Evolutionary conservation across 2,797 vertebrate genomes (phyloP).

Genomic region (Diplodus sargus): DNA sequence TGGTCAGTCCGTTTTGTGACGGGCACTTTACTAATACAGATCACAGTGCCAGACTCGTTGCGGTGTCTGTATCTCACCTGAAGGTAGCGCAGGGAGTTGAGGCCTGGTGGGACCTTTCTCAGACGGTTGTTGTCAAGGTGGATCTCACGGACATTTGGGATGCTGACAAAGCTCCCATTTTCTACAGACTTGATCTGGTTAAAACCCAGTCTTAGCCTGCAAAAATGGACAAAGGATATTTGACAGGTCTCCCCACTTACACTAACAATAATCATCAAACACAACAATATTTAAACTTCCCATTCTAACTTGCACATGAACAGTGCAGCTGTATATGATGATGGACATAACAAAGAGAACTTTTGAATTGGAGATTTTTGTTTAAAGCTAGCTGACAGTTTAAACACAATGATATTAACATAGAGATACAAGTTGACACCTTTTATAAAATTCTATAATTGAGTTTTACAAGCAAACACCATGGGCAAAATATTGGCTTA

Average conservation of each 20-base stretch:
- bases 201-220: conserved; percentile 92
- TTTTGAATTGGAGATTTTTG: no score
- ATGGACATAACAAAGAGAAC: not conserved
- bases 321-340: not conserved
- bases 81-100: conserved; percentile 91
- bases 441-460: no score
- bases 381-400: no score
- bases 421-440: no score
- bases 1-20: not conserved
- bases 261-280: not conserved
- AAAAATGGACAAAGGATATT: conserved; percentile 43
- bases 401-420: no score
- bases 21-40: not conserved
- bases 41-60: not conserved
- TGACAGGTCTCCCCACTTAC: not conserved
- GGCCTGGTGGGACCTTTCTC: conserved; percentile 91
- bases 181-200: conserved; percentile 96
- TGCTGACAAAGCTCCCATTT: conserved; percentile 92
- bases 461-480: no score
- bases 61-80: conserved; percentile 84
- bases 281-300: not conserved
- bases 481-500: not conserved
- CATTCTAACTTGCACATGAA: not conserved
- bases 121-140: conserved; percentile 96
- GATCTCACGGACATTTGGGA: conserved; percentile 90